Conservation (phyloP, 2,113 vertebrate genomes). For the Bettongia penicillata region DNA sequence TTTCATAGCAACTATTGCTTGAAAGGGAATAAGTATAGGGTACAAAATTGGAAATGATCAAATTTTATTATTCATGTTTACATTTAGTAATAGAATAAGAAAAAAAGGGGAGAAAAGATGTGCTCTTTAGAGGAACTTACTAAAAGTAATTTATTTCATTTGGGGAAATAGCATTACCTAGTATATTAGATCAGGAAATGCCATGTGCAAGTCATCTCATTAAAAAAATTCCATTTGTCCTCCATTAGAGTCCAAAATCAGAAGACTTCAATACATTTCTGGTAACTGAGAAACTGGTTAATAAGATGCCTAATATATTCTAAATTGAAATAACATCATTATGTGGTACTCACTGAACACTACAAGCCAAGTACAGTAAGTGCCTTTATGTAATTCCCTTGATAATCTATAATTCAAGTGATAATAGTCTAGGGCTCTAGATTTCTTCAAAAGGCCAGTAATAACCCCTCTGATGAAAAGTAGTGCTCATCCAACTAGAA, state of each 20-base stretch:
- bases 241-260: neutral
- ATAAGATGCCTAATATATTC: slow-evolving; percentile 5
- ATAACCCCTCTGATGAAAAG: slow-evolving; percentile 16
- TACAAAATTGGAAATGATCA: slow-evolving; percentile 48
- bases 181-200: slow-evolving; percentile 44
- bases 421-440: slow-evolving; percentile 4
- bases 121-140: slow-evolving; percentile 42
- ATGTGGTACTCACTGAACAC: slow-evolving; percentile 4
- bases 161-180: slow-evolving; percentile 46
- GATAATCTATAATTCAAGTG: neutral
- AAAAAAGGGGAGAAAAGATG: neutral
- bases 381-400: slow-evolving; percentile 11
- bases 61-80: slow-evolving; percentile 55
- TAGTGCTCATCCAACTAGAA: neutral
- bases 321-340: slow-evolving; percentile 39
- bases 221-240: slow-evolving; percentile 9
- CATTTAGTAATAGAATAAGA: slow-evolving; percentile 55
- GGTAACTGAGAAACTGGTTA: neutral
- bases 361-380: slow-evolving; percentile 13
- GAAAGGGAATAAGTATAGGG: slow-evolving; percentile 5
- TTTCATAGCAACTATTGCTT: slow-evolving; percentile 42
- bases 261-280: slow-evolving; percentile 26
- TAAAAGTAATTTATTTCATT: neutral
- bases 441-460: neutral
- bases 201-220: neutral